A percentile compares a stretch with the other conserved stretches of the same genome.
phyloP scores from a whole-genome alignment of 2,888 invertebrate species.

The Acanthococcus lagerstroemiae region DNA sequence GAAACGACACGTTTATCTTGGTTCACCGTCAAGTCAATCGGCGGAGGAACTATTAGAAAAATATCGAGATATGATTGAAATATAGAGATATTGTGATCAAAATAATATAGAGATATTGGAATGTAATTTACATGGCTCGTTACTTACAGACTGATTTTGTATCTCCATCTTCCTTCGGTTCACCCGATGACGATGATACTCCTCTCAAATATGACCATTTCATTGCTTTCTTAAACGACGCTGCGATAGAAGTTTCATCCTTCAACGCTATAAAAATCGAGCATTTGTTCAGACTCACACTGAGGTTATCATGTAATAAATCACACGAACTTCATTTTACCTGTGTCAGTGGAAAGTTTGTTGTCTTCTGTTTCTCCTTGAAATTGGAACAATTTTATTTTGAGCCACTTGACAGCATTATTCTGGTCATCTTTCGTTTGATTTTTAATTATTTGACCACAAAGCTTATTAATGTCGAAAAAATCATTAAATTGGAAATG shows the following conservation, averaged over 20 bases:
- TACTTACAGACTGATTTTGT: slow-evolving; percentile 1
- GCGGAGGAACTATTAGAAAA: not conserved
- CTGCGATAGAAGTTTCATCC: not conserved
- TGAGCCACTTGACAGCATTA: not conserved
- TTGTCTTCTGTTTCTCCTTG: not conserved
- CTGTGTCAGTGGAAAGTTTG: not conserved
- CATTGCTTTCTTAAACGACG: not conserved
- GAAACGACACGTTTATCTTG: not conserved
- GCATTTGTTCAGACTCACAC: not conserved
- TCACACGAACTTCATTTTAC: not conserved
- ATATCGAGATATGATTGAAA: not conserved
- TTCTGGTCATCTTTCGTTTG: not conserved
- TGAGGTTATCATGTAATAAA: not conserved
- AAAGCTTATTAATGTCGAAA: not conserved
- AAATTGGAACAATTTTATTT: not conserved
- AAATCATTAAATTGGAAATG: not conserved
- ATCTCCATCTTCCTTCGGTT: slow-evolving; percentile 3
- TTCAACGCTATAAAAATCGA: not conserved
- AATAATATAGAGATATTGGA: not conserved
- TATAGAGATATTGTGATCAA: not conserved
- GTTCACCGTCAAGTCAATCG: not conserved
- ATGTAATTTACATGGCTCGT: not conserved
- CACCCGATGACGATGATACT: not conserved
- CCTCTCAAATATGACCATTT: not conserved
- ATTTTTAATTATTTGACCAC: not conserved